These are phyloP conservation scores for Megaceryle alcyon DNA, from an alignment of 2,797 vertebrate genomes.

Conservation along the genomic window DNA sequence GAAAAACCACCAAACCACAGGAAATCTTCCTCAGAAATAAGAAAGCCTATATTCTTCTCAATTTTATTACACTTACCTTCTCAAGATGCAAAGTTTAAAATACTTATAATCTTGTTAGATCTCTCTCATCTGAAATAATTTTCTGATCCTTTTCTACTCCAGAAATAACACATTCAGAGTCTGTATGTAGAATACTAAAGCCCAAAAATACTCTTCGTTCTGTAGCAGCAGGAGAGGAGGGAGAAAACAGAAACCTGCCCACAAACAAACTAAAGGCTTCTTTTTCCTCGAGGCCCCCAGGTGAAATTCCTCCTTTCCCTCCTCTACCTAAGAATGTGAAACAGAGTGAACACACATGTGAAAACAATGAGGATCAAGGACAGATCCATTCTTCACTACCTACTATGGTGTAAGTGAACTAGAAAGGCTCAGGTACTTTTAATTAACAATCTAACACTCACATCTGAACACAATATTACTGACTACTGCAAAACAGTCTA, in stretches of 20 bases:
- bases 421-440: background rate
- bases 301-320: background rate
- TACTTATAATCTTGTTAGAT: background rate
- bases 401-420: background rate
- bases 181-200: fast-evolving
- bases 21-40: background rate
- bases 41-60: background rate
- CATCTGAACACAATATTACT: background rate
- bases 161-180: background rate
- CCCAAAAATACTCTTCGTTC: background rate
- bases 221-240: background rate
- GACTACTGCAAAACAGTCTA: background rate
- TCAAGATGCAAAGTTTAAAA: background rate
- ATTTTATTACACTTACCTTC: background rate
- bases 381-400: background rate
- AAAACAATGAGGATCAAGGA: background rate
- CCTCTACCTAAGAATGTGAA: background rate
- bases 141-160: background rate
- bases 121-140: background rate
- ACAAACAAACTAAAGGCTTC: too few species aligned
- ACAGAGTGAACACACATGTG: background rate
- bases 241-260: background rate
- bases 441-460: background rate
- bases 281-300: background rate
- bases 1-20: background rate